Evolutionary conservation across 2,888 invertebrate genomes (phyloP).

Genomic region (Eilema caniola): DNA sequence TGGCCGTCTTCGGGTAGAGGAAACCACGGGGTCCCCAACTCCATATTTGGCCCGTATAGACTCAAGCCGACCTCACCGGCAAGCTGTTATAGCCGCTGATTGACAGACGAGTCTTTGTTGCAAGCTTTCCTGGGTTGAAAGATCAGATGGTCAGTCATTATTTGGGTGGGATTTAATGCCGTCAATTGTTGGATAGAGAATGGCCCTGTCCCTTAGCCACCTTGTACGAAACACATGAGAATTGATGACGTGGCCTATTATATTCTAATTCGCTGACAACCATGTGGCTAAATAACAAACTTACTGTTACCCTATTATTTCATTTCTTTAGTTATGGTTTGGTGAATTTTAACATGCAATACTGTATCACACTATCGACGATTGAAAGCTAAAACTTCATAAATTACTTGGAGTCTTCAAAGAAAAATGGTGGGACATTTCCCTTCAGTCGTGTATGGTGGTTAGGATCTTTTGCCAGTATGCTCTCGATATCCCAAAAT

Average conservation of each 20-base stretch:
- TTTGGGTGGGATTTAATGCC: too few relatives aligned
- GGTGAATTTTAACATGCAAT: neutral
- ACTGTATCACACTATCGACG: neutral
- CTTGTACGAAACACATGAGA: neutral
- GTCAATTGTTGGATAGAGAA: too few relatives aligned
- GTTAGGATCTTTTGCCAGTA: neutral
- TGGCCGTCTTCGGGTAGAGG: too few relatives aligned
- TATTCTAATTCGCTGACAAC: neutral
- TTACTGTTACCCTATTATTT: neutral
- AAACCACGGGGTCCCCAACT: too few relatives aligned
- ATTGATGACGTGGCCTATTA: neutral
- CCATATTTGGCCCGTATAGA: too few relatives aligned
- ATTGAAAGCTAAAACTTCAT: constrained; percentile 1
- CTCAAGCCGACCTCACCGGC: too few relatives aligned
- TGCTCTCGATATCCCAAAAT: neutral
- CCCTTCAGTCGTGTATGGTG: neutral
- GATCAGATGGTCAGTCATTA: too few relatives aligned
- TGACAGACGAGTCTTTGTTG: too few relatives aligned
- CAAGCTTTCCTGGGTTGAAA: too few relatives aligned
- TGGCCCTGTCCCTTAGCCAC: too few relatives aligned
- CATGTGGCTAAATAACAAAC: neutral
- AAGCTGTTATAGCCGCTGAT: too few relatives aligned
- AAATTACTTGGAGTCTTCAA: neutral
- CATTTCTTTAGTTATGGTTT: neutral
- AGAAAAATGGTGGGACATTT: neutral